Evolutionary conservation across 2,113 vertebrate genomes (phyloP).

Genomic region (Alectura lathami): DNA sequence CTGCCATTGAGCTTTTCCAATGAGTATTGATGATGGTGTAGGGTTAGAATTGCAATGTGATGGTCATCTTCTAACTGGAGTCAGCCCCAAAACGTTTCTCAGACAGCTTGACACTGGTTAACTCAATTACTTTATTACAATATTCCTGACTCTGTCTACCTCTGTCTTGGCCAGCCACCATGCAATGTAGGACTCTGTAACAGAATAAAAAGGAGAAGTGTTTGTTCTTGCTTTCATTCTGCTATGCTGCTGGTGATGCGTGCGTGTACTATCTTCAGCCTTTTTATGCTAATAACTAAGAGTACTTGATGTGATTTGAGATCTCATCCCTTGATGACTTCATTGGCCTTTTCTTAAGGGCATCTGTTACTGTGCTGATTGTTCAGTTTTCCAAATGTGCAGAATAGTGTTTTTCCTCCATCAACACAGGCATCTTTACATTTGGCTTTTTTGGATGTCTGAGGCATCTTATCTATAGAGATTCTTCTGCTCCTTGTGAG

Average conservation of each 20-base stretch:
- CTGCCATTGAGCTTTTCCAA: neutral
- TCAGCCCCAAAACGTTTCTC: neutral
- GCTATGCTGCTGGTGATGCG: neutral
- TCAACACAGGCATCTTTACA: neutral
- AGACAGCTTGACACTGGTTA: neutral
- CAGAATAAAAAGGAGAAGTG: neutral
- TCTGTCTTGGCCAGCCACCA: neutral
- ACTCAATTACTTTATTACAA: neutral
- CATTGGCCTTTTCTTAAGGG: neutral
- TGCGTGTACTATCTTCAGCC: rapidly evolving
- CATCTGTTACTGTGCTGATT: neutral
- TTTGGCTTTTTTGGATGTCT: neutral
- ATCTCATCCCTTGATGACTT: neutral
- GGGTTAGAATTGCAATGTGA: neutral
- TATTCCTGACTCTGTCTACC: neutral
- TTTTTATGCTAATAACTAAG: neutral
- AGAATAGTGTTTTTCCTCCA: neutral
- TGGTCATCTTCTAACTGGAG: neutral
- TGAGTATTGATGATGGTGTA: neutral
- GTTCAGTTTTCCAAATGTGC: neutral
- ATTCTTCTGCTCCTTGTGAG: neutral
- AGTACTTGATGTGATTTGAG: neutral
- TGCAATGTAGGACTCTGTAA: neutral
- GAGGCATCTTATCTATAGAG: neutral
- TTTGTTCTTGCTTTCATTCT: neutral